phyloP scores from a whole-genome alignment of 1,140 invertebrate genomes.

The Trypoxylus dichotomus region DNA sequence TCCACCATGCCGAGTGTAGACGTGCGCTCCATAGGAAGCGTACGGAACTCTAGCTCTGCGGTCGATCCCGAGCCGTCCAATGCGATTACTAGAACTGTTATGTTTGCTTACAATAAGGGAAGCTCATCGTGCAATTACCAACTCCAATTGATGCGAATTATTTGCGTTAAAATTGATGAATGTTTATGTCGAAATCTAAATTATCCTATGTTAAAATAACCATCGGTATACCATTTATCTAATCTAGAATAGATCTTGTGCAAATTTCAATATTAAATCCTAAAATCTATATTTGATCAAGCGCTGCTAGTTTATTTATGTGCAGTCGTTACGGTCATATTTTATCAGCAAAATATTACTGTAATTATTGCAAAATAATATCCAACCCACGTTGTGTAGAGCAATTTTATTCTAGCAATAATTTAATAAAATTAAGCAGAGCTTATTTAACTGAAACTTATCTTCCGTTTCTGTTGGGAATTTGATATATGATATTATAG shows the following conservation, averaged over 20 bases:
- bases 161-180: background rate
- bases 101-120: background rate
- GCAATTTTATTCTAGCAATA: too few relatives aligned
- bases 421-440: too few relatives aligned
- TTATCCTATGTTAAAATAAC: background rate
- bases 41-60: background rate
- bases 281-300: conserved; percentile 4
- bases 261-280: background rate
- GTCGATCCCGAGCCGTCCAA: background rate
- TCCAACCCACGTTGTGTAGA: too few relatives aligned
- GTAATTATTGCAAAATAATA: background rate
- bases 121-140: background rate
- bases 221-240: background rate
- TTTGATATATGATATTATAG: too few relatives aligned
- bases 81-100: background rate
- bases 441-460: too few relatives aligned
- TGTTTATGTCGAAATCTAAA: background rate
- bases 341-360: background rate
- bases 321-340: background rate
- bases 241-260: background rate
- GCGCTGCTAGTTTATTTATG: background rate
- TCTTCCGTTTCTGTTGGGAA: too few relatives aligned
- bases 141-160: background rate
- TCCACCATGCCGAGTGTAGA: background rate
- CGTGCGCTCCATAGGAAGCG: background rate